Evolutionary conservation across 1,140 invertebrate species (phyloP), one percentile per base, ranked within the genome.

Genomic region (Cyclina sinensis): DNA sequence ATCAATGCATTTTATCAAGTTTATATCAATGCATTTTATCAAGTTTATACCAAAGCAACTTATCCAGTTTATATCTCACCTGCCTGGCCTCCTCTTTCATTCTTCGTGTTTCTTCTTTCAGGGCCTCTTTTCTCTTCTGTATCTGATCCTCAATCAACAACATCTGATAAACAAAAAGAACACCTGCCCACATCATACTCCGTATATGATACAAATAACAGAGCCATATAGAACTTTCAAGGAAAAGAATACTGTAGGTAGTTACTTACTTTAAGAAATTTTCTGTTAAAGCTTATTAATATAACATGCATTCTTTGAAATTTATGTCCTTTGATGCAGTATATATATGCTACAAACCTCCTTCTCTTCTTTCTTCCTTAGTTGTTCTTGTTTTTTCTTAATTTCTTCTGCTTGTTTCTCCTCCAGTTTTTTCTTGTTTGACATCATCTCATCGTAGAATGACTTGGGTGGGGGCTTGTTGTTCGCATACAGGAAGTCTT

Each of bases 401-500:
- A 93, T 86, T 88, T 94, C 92, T 62, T 93, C 65, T 0, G 88
- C 93, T 62, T 91, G 87, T 86, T 94, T 89, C 76, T 95, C 92
- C 80, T 97, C 96, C 89, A 97, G 96, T 93, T 97, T 96, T 88
- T 96, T 95, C 87, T 97, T 96, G 82, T 97, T 96, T 18, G 95
- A 96, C 5, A 98, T 94, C 98, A 98, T 98, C 95, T 98, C 97
- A 88, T 98, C 98, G 94, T 98, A 98, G 95, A 98, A 98, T 57
- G 97, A 98, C 82, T 97, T 96, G 88, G 96, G 96, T 0, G 96
- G 96, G 27, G 97, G 97, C 93, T 97, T 97, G 92, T 98, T 98
- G 92, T 98, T 96, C 27, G 96, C 92, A 90, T 97, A 96, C 2
- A 98, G 95, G 94, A 97, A 98, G 95, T 97, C 96, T 94, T 96